phyloP scores from a whole-genome alignment of 2,113 vertebrate genomes.

The Campylomormyrus numenius region DNA sequence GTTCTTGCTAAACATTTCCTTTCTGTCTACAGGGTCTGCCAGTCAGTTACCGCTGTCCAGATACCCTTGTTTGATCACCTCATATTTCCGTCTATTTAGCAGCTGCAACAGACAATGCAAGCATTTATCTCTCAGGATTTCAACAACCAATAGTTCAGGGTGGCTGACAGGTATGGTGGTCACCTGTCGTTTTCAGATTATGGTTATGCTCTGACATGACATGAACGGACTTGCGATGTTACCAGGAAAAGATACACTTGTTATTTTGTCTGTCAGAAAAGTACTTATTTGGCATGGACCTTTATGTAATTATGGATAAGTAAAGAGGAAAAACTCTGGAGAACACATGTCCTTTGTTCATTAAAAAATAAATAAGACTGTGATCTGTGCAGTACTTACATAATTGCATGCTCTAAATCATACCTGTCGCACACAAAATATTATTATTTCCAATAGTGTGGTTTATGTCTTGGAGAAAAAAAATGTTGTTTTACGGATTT shows the following conservation, averaged over 20 bases:
- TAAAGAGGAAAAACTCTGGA: constrained; percentile 22
- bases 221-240: constrained; percentile 23
- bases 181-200: constrained; percentile 18
- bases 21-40: constrained; percentile 15
- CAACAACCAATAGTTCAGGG: constrained; percentile 25
- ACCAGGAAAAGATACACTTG: constrained; percentile 31
- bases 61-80: constrained; percentile 12
- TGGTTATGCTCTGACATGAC: constrained; percentile 22
- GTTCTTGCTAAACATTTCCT: neutral
- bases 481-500: constrained; percentile 33
- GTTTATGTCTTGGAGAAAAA: constrained; percentile 41
- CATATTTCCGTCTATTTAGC: neutral
- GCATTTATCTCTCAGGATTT: constrained; percentile 14
- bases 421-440: constrained; percentile 41
- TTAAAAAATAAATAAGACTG: constrained; percentile 43
- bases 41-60: constrained; percentile 39
- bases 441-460: constrained; percentile 44
- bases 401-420: constrained; percentile 48
- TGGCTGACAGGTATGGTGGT: constrained; percentile 18
- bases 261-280: constrained; percentile 40
- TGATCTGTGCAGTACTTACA: constrained; percentile 55
- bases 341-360: constrained; percentile 30
- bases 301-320: constrained; percentile 37
- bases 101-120: neutral
- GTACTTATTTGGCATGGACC: constrained; percentile 27